Conservation (phyloP, 1,140 invertebrate genomes). For the Steinernema khuongi region DNA sequence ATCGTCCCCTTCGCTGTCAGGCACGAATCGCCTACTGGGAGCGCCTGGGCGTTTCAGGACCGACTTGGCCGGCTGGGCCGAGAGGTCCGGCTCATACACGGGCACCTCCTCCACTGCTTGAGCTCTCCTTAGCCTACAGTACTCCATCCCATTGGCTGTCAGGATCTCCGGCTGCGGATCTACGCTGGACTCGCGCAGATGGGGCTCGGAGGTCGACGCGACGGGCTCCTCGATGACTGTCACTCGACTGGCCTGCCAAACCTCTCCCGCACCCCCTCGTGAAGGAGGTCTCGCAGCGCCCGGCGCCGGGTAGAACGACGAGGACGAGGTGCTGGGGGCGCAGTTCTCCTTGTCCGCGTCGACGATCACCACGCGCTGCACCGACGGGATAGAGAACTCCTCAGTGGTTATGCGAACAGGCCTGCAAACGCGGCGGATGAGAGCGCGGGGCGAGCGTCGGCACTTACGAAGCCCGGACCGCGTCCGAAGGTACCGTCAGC, state of each 20-base stretch:
- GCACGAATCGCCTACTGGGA: background rate
- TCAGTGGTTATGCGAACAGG: background rate
- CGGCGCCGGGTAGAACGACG: background rate
- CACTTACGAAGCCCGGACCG: background rate
- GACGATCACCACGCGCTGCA: constrained; percentile 8
- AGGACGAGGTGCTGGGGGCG: background rate
- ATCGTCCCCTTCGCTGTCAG: background rate
- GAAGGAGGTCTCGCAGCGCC: background rate
- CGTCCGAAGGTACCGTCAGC: background rate
- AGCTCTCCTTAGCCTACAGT: background rate
- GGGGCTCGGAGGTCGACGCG: background rate
- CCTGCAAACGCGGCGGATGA: background rate
- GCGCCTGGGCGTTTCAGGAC: constrained; percentile 40
- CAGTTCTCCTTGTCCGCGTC: constrained; percentile 11
- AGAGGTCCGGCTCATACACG: constrained; percentile 38
- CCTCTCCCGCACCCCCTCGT: background rate
- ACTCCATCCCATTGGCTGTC: background rate
- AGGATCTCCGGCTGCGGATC: background rate
- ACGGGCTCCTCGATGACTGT: background rate
- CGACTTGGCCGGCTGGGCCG: constrained; percentile 41
- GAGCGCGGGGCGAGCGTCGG: background rate
- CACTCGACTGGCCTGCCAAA: background rate
- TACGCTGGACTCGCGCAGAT: background rate
- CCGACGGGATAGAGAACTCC: constrained; percentile 1
- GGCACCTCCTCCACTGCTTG: background rate